These are phyloP conservation scores for Rhinichthys osculus DNA, from an alignment of 2,797 vertebrate genomes.

Conservation along the genomic window DNA sequence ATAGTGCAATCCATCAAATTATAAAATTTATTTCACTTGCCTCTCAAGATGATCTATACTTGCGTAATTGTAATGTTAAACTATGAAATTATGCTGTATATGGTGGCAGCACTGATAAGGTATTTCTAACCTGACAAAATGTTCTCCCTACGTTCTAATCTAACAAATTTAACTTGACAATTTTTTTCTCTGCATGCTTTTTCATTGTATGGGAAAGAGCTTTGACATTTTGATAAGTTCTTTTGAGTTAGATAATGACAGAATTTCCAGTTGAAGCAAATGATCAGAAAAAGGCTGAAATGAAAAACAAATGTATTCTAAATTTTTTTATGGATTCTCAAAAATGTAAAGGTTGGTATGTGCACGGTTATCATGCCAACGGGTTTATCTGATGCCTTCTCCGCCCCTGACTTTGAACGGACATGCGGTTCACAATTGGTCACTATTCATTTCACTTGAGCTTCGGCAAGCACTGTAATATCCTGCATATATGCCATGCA, in stretches of 20 bases:
- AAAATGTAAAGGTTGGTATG: neutral
- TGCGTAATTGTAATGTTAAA: neutral
- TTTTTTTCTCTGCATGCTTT: neutral
- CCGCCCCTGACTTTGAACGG: conserved; percentile 24
- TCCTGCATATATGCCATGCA: conserved; percentile 21
- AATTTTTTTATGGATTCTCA: neutral
- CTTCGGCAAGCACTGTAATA: conserved; percentile 12
- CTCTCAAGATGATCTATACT: neutral
- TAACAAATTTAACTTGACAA: neutral
- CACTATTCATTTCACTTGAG: conserved; percentile 19
- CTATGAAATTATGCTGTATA: neutral
- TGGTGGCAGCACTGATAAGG: neutral
- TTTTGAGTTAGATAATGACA: neutral
- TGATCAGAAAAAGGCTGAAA: neutral
- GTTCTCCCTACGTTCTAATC: neutral
- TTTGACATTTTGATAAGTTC: neutral
- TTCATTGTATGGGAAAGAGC: neutral
- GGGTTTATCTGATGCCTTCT: conserved; percentile 6
- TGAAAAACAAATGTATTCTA: neutral
- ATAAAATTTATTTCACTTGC: neutral
- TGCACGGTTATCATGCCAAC: neutral
- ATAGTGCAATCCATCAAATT: neutral
- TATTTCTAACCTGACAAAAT: neutral
- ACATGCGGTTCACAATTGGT: conserved; percentile 6
- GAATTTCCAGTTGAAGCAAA: neutral